These are phyloP conservation scores for Solen grandis DNA, from an alignment of 1,140 invertebrate genomes.

Conservation along the genomic window DNA sequence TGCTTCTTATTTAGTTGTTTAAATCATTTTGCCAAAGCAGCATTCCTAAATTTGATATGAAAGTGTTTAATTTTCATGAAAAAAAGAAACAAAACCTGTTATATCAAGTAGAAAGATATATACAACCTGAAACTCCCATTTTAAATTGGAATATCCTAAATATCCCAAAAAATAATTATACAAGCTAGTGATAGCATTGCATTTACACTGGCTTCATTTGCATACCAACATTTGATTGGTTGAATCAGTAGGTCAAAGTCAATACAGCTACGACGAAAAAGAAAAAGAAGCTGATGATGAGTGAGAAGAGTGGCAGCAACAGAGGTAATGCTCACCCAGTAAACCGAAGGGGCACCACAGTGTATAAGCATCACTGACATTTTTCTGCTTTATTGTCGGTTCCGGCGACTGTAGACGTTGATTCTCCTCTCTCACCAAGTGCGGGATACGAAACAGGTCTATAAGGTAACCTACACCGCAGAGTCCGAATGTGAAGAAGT, in stretches of 20 bases:
- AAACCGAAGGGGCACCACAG: slow-evolving; percentile 61
- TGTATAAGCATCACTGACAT: slow-evolving; percentile 57
- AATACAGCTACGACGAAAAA: background rate
- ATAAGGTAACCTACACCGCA: slow-evolving; percentile 65
- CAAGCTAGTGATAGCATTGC: too few species aligned
- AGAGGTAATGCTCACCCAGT: slow-evolving; percentile 51
- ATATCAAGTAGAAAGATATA: too few species aligned
- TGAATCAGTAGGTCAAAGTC: background rate
- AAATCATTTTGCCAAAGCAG: background rate
- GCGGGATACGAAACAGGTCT: slow-evolving; percentile 68
- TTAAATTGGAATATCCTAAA: too few species aligned
- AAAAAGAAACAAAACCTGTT: background rate
- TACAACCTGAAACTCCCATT: too few species aligned
- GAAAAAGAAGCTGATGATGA: background rate
- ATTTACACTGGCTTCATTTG: too few species aligned
- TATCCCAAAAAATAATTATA: too few species aligned
- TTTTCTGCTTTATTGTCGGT: slow-evolving; percentile 5
- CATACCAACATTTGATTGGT: too few species aligned
- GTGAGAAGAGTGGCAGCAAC: background rate
- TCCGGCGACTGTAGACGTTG: slow-evolving; percentile 35
- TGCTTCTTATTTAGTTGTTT: too few species aligned
- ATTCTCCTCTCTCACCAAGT: slow-evolving; percentile 66
- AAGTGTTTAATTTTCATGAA: background rate
- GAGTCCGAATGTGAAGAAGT: slow-evolving; percentile 49
- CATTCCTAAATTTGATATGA: background rate